Evolutionary conservation across 92 coral and sea anemone species (phyloP), one percentile per base, ranked within the genome.

Genomic region (Parazoanthus darwini): DNA sequence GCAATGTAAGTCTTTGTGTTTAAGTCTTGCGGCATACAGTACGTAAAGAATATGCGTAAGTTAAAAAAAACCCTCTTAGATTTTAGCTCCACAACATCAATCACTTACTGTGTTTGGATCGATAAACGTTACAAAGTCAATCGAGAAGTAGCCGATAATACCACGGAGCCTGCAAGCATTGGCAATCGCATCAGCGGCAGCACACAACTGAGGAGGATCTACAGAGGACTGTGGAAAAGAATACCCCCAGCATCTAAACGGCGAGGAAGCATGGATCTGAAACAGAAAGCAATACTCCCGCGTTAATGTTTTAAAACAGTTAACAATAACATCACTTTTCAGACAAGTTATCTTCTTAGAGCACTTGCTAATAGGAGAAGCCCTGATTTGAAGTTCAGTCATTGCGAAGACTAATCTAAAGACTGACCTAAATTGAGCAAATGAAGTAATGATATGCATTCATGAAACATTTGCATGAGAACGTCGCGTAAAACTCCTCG

Each of bases 181-280:
- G 87, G 98, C 91, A 44, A 94, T 91, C 8, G 93, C 92, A 46
- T 95, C 94, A 48, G 94, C 87, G 29, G 95, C 96, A 16, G 94
- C 74, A 56, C 92, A 90, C 50, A 96, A 86, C 9, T 81, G 89
- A 38, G 90, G 90, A 36, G 99, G 98, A 70, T 96, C 98, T 50
- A 95, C 97, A 2, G 99, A 96, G 37, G 99, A 93, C 92, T 96
- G 99, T 48, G 99, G 99, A 38, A 96, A 92, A 82, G 99, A 96
- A 88, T 92, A 93, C 4, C 99, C 99, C 99, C 99, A 96, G 74
- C 99, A 96, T 78, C 95, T 92, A 90, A 95, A 95, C 56, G 92
- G 95, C 20, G 99, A 96, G n/a, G 93, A 56, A 2, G 99, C 96
- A 88, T 96, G 99, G 82, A 96, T 96, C 98, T 96, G 85, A 50